Conservation (phyloP, 2,888 invertebrate species). For the Stenurella melanura region DNA sequence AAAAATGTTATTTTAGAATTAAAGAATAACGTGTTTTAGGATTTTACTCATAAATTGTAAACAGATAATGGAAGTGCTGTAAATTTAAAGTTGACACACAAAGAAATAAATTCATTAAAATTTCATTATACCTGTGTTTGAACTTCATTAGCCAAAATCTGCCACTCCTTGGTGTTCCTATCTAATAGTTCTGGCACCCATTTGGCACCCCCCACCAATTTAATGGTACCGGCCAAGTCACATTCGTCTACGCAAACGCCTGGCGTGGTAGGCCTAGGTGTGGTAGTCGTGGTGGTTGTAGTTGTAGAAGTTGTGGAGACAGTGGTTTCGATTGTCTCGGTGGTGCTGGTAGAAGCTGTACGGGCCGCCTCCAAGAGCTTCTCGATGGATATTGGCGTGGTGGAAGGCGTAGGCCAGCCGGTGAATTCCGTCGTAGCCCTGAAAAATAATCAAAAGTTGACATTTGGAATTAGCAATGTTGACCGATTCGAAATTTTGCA, state of each 20-base stretch:
- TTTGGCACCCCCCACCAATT: constrained; percentile 86
- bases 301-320: constrained; percentile 80
- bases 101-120: too few species aligned
- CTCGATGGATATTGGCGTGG: constrained; percentile 90
- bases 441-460: constrained; percentile 38
- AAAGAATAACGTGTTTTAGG: too few species aligned
- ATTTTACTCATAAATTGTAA: too few species aligned
- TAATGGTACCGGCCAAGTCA: constrained; percentile 90
- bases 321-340: constrained; percentile 65
- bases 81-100: too few species aligned
- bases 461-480: neutral
- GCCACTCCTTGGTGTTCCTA: constrained; percentile 91
- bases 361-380: constrained; percentile 82
- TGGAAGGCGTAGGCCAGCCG: constrained; percentile 92
- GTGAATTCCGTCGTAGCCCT: constrained; percentile 92
- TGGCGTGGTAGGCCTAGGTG: constrained; percentile 83
- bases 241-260: constrained; percentile 87
- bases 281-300: constrained; percentile 83
- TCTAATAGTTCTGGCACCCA: constrained; percentile 92
- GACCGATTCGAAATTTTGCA: too few species aligned
- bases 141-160: constrained; percentile 86
- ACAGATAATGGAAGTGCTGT: too few species aligned
- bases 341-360: constrained; percentile 76
- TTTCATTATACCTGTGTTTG: constrained; percentile 81
- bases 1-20: too few species aligned